Evolutionary conservation across 2,888 invertebrate genomes (phyloP).

Genomic region (Lepidochrysops patricia): DNA sequence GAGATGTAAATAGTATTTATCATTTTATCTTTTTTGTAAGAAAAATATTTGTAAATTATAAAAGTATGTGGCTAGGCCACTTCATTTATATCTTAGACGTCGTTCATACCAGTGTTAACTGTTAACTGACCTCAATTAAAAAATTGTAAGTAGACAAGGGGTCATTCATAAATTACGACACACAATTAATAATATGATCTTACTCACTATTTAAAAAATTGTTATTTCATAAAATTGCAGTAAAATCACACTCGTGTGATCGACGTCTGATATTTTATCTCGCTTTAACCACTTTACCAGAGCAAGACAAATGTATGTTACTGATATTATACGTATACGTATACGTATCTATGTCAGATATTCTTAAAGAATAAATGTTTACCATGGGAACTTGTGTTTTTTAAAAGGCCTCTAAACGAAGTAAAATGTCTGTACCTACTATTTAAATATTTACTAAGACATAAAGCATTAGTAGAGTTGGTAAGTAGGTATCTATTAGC

Average conservation of each 20-base stretch:
- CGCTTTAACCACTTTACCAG: neutral
- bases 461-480: too few relatives aligned
- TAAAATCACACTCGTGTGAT: neutral
- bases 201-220: too few relatives aligned
- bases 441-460: too few relatives aligned
- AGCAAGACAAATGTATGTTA: neutral
- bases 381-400: neutral
- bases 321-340: neutral
- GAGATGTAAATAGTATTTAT: slow-evolving; percentile 18
- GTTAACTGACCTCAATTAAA: too few relatives aligned
- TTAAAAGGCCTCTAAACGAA: too few relatives aligned
- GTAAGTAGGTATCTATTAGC: too few relatives aligned
- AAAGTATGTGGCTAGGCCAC: neutral
- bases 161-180: too few relatives aligned
- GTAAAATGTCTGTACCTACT: too few relatives aligned
- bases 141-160: too few relatives aligned
- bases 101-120: neutral
- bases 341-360: too few relatives aligned
- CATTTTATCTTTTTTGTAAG: neutral
- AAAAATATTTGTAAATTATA: neutral
- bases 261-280: neutral
- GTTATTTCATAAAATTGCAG: too few relatives aligned
- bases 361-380: neutral
- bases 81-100: neutral
- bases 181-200: too few relatives aligned